Conservation (phyloP, 1,140 invertebrate species). For the Sycobia sp. region DNA sequence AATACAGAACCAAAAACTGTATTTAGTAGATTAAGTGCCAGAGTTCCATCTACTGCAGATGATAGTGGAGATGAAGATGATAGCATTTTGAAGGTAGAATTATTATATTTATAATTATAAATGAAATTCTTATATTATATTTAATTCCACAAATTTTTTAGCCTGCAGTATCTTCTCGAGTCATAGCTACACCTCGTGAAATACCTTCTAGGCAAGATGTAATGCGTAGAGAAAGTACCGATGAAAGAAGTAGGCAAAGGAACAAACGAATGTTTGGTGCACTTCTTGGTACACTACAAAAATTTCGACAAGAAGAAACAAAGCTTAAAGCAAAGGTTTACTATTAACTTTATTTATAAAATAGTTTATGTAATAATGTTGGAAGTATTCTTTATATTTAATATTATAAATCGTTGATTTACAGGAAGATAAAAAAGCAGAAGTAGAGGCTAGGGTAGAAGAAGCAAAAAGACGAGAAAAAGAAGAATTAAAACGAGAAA, state of each 20-base stretch:
- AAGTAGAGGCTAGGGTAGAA: conserved; percentile 92
- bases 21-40: conserved; percentile 62
- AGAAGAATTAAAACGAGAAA: conserved; percentile 82
- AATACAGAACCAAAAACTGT: conserved; percentile 62
- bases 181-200: conserved; percentile 69
- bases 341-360: not conserved
- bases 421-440: conserved; percentile 80
- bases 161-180: conserved; percentile 63
- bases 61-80: conserved; percentile 62
- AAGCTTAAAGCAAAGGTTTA: conserved; percentile 76
- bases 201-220: conserved; percentile 76
- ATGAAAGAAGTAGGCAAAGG: conserved; percentile 81
- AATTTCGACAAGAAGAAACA: conserved; percentile 94
- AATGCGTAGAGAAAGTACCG: conserved; percentile 81
- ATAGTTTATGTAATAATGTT: not conserved
- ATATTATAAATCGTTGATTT: conserved; percentile 33
- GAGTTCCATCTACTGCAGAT: conserved; percentile 56
- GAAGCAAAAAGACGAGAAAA: conserved; percentile 87
- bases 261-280: conserved; percentile 95
- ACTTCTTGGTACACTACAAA: conserved; percentile 89
- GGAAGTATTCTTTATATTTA: not conserved
- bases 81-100: conserved; percentile 50
- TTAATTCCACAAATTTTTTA: conserved; percentile 34
- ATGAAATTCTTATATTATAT: conserved; percentile 14
- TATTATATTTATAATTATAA: not conserved